These are phyloP conservation scores for Acanthacorydalis orientalis DNA, from an alignment of 2,888 invertebrate genomes.

Conservation along the genomic window DNA sequence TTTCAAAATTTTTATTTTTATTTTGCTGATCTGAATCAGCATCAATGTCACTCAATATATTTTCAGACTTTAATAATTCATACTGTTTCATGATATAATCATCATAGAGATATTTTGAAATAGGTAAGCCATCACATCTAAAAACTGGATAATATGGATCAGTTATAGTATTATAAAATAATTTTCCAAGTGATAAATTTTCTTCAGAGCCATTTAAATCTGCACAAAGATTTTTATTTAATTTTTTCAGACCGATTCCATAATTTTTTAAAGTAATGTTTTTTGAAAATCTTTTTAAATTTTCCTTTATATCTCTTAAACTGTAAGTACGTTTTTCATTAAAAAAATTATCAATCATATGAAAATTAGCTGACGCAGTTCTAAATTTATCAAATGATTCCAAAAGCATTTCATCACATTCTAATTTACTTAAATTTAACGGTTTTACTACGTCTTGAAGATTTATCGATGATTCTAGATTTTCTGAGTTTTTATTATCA, in stretches of 20 bases:
- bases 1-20: conserved; percentile 28
- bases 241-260: conserved; percentile 27
- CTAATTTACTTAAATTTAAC: conserved; percentile 7
- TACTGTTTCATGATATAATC: conserved; percentile 51
- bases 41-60: conserved; percentile 5
- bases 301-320: conserved; percentile 45
- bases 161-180: conserved; percentile 50
- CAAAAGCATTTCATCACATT: conserved; percentile 9
- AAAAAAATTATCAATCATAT: conserved; percentile 11
- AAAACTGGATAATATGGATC: conserved; percentile 68
- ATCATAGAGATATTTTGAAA: conserved; percentile 54
- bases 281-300: conserved; percentile 36
- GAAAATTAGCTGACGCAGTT: conserved; percentile 14
- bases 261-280: conserved; percentile 39
- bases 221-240: conserved; percentile 17
- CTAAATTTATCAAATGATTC: conserved; percentile 23
- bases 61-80: conserved; percentile 25
- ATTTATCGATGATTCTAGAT: conserved; percentile 2
- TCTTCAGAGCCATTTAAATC: conserved; percentile 22
- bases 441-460: conserved; percentile 14
- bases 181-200: conserved; percentile 24
- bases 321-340: conserved; percentile 29
- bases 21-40: not conserved
- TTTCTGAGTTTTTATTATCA: conserved; percentile 6
- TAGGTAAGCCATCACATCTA: conserved; percentile 53